Evolutionary conservation across 2,113 vertebrate genomes (phyloP), one percentile per base, ranked within the genome.

Genomic region (Picathartes gymnocephalus): DNA sequence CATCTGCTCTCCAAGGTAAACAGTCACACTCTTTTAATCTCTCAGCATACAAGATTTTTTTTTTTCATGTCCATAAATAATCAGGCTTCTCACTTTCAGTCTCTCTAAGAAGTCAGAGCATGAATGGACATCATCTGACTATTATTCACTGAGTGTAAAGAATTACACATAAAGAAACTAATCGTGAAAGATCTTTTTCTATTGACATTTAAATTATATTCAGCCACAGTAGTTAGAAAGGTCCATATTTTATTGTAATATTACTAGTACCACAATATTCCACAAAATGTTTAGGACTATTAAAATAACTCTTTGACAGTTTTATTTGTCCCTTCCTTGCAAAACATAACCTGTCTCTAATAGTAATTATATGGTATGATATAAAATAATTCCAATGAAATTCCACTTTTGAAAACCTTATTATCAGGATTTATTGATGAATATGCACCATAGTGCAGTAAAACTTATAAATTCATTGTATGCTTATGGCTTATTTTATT

Each of bases 401-500:
- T 86, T 91, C 71, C 61, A 60, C 89, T 87, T 92, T 86, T 96
- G 86, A 96, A 97, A 95, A 91, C 64, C 93, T 91, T 81, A 96
- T 96, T 96, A 93, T 68, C 39, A 56, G 66, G 69, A 94, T 95
- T 95, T 97, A 96, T 91, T 91, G 77, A 68, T 10, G 15, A 78
- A 5, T 57, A 40, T 53, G 33, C 47, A 65, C 45, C 21, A 9
- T 7, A 57, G 39, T 42, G n/a, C 73, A 93, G 39, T 93, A 70
- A 96, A 96, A 89, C 33, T 58, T 69, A 78, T 33, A 73, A 86
- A 95, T 90, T 69, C 48, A 60, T 82, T 44, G 15, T 74, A n/a
- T 76, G 54, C 30, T 84, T 94, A 68, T 70, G 54, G 45, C 73
- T 81, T 86, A 48, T 90, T 91, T 87, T 80, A 88, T 91, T 91